Percentiles rank a stretch among this genome's conserved stretches.
These are phyloP conservation scores for Hippoglossus hippoglossus DNA, from an alignment of 2,797 vertebrate genomes.

Conservation along the genomic window DNA sequence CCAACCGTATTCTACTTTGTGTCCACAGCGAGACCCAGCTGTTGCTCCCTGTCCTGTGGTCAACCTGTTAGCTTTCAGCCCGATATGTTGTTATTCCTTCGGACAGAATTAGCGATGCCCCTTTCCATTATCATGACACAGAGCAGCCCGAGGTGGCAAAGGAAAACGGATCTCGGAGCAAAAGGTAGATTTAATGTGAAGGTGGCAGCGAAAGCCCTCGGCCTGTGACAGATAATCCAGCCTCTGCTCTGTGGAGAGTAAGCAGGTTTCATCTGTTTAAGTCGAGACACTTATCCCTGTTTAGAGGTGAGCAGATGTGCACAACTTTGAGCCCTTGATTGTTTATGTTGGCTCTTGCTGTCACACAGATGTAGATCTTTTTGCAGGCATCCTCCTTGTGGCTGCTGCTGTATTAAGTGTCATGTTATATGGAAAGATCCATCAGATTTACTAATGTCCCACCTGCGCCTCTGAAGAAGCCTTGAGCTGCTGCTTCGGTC, in stretches of 20 bases:
- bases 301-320: conserved; percentile 44
- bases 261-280: conserved; percentile 36
- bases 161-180: conserved; percentile 24
- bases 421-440: conserved; percentile 8
- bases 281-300: conserved; percentile 22
- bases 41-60: conserved; percentile 47
- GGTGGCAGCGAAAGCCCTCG: background rate
- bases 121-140: conserved; percentile 20
- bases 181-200: conserved; percentile 25
- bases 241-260: conserved; percentile 24
- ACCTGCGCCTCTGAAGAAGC: background rate
- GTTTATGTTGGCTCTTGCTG: conserved; percentile 17
- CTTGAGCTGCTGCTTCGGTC: background rate
- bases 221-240: conserved; percentile 23
- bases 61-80: conserved; percentile 21
- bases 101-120: conserved; percentile 24
- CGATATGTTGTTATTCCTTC: conserved; percentile 19
- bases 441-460: background rate
- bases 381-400: background rate
- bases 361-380: conserved; percentile 19
- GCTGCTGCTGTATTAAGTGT: conserved; percentile 5
- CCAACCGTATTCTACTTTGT: conserved; percentile 32
- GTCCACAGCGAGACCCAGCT: conserved; percentile 52
- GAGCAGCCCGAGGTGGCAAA: conserved; percentile 1
- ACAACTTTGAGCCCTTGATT: conserved; percentile 26